phyloP scores from a whole-genome alignment of 2,888 invertebrate species.

The Lysandra bellargus region DNA sequence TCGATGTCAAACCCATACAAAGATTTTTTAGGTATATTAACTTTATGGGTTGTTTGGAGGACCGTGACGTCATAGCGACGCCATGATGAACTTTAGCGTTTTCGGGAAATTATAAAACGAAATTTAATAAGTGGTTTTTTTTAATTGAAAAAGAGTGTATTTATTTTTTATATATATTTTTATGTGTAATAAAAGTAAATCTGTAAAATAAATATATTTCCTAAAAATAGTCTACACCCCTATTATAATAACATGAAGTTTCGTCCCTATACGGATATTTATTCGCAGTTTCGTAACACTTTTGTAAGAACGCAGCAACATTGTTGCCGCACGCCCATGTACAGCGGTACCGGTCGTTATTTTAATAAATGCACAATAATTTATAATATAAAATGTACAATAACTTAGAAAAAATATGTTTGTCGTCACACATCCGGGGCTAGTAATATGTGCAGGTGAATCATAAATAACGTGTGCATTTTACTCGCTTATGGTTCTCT shows the following conservation, averaged over 20 bases:
- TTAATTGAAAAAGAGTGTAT: no score
- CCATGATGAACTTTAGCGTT: no score
- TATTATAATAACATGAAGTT: neutral
- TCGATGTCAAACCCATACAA: no score
- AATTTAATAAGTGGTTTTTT: no score
- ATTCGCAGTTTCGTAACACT: conserved; percentile 17
- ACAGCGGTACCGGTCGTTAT: neutral
- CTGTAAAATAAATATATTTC: no score
- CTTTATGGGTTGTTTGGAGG: no score
- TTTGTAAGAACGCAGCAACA: neutral
- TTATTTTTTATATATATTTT: no score
- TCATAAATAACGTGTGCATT: conserved; percentile 12
- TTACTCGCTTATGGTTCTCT: neutral
- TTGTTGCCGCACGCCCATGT: conserved; percentile 9
- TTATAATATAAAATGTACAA: conserved; percentile 13
- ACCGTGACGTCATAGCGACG: no score
- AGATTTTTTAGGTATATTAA: no score
- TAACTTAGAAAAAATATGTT: conserved; percentile 16
- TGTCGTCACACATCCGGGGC: conserved; percentile 10
- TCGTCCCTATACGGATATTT: neutral
- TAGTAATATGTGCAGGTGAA: conserved; percentile 10
- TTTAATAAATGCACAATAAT: conserved; percentile 22
- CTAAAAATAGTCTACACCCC: no score
- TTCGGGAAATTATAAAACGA: no score
- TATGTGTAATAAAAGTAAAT: no score